Evolutionary conservation across 2,888 invertebrate genomes (phyloP), one percentile per base, ranked within the genome.

Genomic region (Epiblema foenella): DNA sequence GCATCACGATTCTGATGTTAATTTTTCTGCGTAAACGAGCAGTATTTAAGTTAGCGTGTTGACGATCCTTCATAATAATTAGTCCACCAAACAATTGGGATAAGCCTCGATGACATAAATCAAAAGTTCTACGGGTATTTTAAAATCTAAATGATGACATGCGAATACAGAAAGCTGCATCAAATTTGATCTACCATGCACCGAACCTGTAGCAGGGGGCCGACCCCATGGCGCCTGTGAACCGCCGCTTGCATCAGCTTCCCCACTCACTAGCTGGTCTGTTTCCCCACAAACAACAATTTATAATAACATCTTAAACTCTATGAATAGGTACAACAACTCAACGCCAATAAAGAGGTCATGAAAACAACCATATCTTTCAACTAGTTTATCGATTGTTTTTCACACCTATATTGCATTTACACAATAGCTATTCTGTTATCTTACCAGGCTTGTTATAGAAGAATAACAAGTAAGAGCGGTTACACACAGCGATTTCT

Each of bases 221-320:
- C 89, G 83, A 51, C 84, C 88, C 91, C 92, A 92, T 65, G 89
- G 84, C 54, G 88, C 77, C 81, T 89, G 89, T 46, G 90, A 81
- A 49, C 90, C 88, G 73, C 88, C 85, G 17, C 89, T 90, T 15
- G 89, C 80, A 52, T 92, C 93, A 15, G 78, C 81, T 74, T 92
- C 93, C 71, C 91, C 93, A 83, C 84, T 89, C 82, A 93, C 91
- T 85, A 93, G 87, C 83, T 93, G 93, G 91, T 93, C 93, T 93
- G 82, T 73, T 86, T 83, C 73, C 82, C 86, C 84, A 82, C 76
- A 73, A 78, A 75, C 75, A 52, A 69, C 20, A 65, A 64, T 68
- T 68, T 62, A 63, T 73, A 69, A 76, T 74, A 46, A 10, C 29
- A 63, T 10, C 18, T 2, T 18, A 15, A 51, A 51, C 51, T 15